These are phyloP conservation scores for Drosophila melanogaster DNA, from an alignment of 1,140 invertebrate species.

Conservation along the genomic window Release_6_plus_ISO1_MT NC_004354.4:13208501-13209000, in stretches of 20 bases:
- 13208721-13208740: not conserved
- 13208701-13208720: slow-evolving; percentile 4
- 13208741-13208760: not conserved
- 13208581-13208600: too few relatives aligned
- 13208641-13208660: slow-evolving; percentile 27
- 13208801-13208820: slow-evolving; percentile 62
- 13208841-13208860: slow-evolving; percentile 8
- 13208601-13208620: not conserved
- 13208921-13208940: slow-evolving; percentile 13
- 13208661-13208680: slow-evolving; percentile 49
- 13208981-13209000: slow-evolving; percentile 23
- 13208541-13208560: slow-evolving; percentile 30
- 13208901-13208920: slow-evolving; percentile 35
- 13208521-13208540: slow-evolving; percentile 50
- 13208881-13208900: slow-evolving; percentile 32
- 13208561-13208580: not conserved
- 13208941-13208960: slow-evolving; percentile 12
- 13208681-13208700: slow-evolving; percentile 12
- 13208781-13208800: slow-evolving; percentile 65
- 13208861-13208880: not conserved
- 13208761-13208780: slow-evolving; percentile 25
- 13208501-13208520: slow-evolving; percentile 74
- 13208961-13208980: slow-evolving; percentile 14
- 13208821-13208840: slow-evolving; percentile 14
- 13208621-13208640: not conserved